Conservation (phyloP, 2,797 vertebrate species). For the Hypotaenidia okinawae region DNA sequence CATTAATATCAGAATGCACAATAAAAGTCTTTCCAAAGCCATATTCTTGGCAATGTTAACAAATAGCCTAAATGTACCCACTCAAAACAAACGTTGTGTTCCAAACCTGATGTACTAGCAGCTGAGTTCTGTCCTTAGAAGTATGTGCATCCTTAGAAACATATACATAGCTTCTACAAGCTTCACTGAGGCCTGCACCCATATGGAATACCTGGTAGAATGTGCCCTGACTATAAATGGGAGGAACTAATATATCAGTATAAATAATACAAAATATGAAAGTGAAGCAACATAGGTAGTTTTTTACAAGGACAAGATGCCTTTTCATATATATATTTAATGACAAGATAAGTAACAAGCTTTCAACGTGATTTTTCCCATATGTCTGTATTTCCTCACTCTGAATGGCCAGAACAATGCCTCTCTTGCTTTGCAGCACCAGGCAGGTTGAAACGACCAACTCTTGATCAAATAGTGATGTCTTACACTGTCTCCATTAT, state of each 20-base stretch:
- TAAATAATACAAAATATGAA: background rate
- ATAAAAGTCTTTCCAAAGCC: background rate
- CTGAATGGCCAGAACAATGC: background rate
- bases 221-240: background rate
- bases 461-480: background rate
- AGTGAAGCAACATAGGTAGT: background rate
- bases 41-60: background rate
- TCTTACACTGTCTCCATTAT: background rate
- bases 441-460: background rate
- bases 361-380: background rate
- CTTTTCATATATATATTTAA: background rate
- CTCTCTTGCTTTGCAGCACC: background rate
- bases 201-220: background rate
- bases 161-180: background rate
- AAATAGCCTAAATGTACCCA: background rate
- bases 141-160: background rate
- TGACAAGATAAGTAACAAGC: background rate
- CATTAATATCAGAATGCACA: background rate
- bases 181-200: background rate
- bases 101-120: background rate
- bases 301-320: background rate
- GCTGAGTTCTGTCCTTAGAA: background rate
- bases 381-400: accelerated
- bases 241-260: background rate
- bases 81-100: background rate